Conservation (phyloP, 2,113 vertebrate genomes). For the Chloropsis hardwickii region DNA sequence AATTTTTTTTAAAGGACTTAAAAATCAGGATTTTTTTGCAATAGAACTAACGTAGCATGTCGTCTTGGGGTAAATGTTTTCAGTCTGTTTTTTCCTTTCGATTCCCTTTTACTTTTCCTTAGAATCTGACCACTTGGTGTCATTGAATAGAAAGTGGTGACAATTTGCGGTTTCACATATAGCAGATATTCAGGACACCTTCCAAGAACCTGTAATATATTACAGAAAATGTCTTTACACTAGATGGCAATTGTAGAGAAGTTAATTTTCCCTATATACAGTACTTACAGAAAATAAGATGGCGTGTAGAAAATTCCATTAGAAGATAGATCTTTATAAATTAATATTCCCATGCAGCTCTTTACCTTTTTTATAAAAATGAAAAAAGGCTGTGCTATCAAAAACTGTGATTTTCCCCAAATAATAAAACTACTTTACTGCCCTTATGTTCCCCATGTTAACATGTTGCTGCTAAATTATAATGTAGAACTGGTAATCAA, state of each 20-base stretch:
- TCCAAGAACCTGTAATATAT: constrained; percentile 82
- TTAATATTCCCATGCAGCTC: constrained; percentile 70
- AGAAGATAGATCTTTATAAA: constrained; percentile 85
- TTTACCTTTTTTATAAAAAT: constrained; percentile 71
- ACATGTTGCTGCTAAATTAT: constrained; percentile 99
- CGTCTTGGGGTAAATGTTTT: constrained; percentile 79
- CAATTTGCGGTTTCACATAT: constrained; percentile 82
- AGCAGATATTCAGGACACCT: constrained; percentile 80
- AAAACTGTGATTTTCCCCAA: constrained; percentile 91
- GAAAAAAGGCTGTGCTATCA: constrained; percentile 83
- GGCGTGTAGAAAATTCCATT: constrained; percentile 80
- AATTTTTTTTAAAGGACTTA: constrained; percentile 79
- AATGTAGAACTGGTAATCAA: constrained; percentile 89
- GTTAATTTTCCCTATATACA: constrained; percentile 71
- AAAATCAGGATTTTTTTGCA: constrained; percentile 82
- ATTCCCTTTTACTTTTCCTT: constrained; percentile 47
- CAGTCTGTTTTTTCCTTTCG: constrained; percentile 45
- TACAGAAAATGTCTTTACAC: constrained; percentile 80
- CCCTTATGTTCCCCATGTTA: constrained; percentile 86
- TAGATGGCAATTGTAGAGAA: constrained; percentile 81
- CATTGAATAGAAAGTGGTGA: constrained; percentile 78
- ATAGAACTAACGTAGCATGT: constrained; percentile 91
- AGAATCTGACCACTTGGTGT: constrained; percentile 77
- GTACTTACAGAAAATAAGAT: constrained; percentile 74
- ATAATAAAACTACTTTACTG: constrained; percentile 92